Conservation (phyloP, 2,888 invertebrate species). For the Alloscopus bannaensis region DNA sequence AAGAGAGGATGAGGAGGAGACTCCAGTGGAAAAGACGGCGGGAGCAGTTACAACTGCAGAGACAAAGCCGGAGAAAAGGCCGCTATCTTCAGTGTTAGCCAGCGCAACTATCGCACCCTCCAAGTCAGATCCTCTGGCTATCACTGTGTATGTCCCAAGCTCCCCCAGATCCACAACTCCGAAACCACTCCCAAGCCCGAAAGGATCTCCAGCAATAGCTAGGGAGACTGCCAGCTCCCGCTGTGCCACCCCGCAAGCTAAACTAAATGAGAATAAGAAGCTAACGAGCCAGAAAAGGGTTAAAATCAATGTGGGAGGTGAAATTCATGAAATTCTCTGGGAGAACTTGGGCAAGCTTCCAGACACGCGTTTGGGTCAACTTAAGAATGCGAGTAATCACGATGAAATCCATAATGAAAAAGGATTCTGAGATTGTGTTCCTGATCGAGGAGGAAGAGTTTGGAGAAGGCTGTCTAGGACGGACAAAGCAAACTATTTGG, state of each 20-base stretch:
- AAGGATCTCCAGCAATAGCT: conserved; percentile 16
- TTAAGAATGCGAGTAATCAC: conserved; percentile 39
- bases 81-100: conserved; percentile 28
- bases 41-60: neutral
- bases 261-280: conserved; percentile 41
- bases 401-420: conserved; percentile 55
- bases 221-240: neutral
- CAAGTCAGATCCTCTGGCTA: conserved; percentile 50
- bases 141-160: conserved; percentile 50
- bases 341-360: conserved; percentile 54
- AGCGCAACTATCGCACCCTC: conserved; percentile 25
- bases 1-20: conserved; percentile 13
- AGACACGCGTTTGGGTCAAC: conserved; percentile 59
- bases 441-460: conserved; percentile 60
- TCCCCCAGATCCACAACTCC: conserved; percentile 32
- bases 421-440: conserved; percentile 42
- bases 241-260: conserved; percentile 30
- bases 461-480: conserved; percentile 43
- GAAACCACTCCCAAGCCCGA: conserved; percentile 22
- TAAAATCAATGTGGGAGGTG: conserved; percentile 61
- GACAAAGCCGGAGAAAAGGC: neutral
- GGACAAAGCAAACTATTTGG: conserved; percentile 50
- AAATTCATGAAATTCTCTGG: conserved; percentile 64
- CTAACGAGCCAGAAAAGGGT: conserved; percentile 33
- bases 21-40: conserved; percentile 13